These are phyloP conservation scores for Stegastes partitus DNA, from an alignment of 2,113 vertebrate species.

Conservation along the genomic window DNA sequence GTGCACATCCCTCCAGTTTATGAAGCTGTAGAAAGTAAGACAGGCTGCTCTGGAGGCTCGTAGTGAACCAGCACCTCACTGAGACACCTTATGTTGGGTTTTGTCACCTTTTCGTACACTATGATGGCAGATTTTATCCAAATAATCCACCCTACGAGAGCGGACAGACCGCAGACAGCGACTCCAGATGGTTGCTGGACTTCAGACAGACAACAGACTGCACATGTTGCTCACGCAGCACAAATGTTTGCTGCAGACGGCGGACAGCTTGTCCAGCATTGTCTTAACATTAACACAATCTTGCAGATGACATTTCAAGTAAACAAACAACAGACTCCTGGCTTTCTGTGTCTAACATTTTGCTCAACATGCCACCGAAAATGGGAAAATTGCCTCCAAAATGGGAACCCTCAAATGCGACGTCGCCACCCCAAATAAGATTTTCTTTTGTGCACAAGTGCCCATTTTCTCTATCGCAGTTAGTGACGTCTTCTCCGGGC, in stretches of 20 bases:
- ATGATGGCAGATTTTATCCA: too few species aligned
- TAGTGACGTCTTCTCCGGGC: conserved; percentile 35
- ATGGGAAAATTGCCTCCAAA: conserved; percentile 12
- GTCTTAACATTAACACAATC: conserved; percentile 14
- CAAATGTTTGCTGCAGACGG: too few species aligned
- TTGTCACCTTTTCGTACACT: too few species aligned
- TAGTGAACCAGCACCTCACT: background rate
- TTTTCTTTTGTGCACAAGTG: conserved; percentile 47
- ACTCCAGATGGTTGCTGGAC: too few species aligned
- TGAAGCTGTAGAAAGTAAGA: too few species aligned
- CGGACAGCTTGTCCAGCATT: background rate
- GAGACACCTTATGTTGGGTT: too few species aligned
- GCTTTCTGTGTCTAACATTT: background rate
- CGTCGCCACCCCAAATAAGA: background rate
- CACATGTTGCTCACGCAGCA: too few species aligned
- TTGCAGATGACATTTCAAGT: background rate
- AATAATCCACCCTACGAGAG: too few species aligned
- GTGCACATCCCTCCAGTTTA: background rate
- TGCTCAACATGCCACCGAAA: conserved; percentile 13
- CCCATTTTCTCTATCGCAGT: conserved; percentile 42
- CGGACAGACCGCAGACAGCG: too few species aligned
- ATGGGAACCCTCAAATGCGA: conserved; percentile 4
- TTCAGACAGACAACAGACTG: background rate
- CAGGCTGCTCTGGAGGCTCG: background rate
- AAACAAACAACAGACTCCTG: background rate